Conservation (phyloP, 2,888 invertebrate genomes). For the Drosophila emarginata region DNA sequence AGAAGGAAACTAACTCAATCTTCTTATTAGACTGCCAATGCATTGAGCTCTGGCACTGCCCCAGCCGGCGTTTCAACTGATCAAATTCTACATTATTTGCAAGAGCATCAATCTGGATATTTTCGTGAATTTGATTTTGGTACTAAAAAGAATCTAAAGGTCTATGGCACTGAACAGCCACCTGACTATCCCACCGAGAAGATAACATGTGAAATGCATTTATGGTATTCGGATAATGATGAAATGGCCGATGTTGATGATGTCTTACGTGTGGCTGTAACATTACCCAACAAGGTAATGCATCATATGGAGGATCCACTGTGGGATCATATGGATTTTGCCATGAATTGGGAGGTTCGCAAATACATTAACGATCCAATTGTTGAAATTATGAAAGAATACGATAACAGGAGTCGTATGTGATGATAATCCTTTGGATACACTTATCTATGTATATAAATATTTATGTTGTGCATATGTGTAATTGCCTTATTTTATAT, state of each 20-base stretch:
- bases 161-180: conserved; percentile 53
- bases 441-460: background rate
- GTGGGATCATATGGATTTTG: conserved; percentile 65
- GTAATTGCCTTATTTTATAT: background rate
- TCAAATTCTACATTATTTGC: conserved; percentile 71
- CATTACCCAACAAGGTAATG: conserved; percentile 56
- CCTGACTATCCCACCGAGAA: conserved; percentile 58
- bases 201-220: conserved; percentile 53
- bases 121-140: conserved; percentile 68
- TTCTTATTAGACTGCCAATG: background rate
- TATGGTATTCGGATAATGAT: conserved; percentile 74
- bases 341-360: conserved; percentile 49
- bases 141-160: conserved; percentile 38
- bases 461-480: background rate
- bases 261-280: conserved; percentile 51
- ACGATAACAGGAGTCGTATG: conserved; percentile 15
- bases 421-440: background rate
- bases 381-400: conserved; percentile 46
- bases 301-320: conserved; percentile 61
- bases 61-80: conserved; percentile 70
- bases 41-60: conserved; percentile 31
- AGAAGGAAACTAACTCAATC: too few relatives aligned
- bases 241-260: conserved; percentile 59
- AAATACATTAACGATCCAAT: conserved; percentile 63
- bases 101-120: conserved; percentile 60